Percentiles rank a stretch among this genome's conserved stretches.
Conservation (phyloP, 2,888 invertebrate species). For the Drosophila pseudotalamancana region DNA sequence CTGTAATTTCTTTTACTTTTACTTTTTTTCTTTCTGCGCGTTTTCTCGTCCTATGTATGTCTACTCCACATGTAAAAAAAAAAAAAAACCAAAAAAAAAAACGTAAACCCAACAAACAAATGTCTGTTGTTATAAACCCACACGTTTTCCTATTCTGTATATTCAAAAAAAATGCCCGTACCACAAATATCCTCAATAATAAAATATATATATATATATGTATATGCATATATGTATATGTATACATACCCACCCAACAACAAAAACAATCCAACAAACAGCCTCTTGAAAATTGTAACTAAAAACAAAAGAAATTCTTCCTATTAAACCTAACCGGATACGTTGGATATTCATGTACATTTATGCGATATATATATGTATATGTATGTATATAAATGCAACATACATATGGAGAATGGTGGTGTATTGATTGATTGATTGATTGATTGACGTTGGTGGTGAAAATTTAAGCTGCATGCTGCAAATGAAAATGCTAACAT, state of each 20-base stretch:
- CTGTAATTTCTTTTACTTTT: slow-evolving; percentile 80
- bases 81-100: slow-evolving; percentile 29
- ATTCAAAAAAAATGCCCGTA: slow-evolving; percentile 59
- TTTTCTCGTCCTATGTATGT: slow-evolving; percentile 62
- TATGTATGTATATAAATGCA: slow-evolving; percentile 14
- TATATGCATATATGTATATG: slow-evolving; percentile 26
- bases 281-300: slow-evolving; percentile 71
- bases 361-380: slow-evolving; percentile 18
- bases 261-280: slow-evolving; percentile 53
- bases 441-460: slow-evolving; percentile 68
- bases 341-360: slow-evolving; percentile 52
- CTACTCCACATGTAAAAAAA: slow-evolving; percentile 57
- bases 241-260: slow-evolving; percentile 39
- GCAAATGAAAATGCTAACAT: slow-evolving; percentile 52
- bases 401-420: slow-evolving; percentile 58
- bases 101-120: slow-evolving; percentile 31
- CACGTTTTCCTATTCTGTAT: slow-evolving; percentile 62
- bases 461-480: slow-evolving; percentile 67
- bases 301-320: slow-evolving; percentile 58
- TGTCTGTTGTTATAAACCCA: slow-evolving; percentile 63
- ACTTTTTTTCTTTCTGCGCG: slow-evolving; percentile 73
- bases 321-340: slow-evolving; percentile 48
- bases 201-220: slow-evolving; percentile 19
- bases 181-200: slow-evolving; percentile 54
- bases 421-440: slow-evolving; percentile 67